Percentiles rank a stretch among this genome's conserved stretches.
Evolutionary conservation across 2,888 invertebrate species (phyloP).

Genomic region (Aporophyla nigra): DNA sequence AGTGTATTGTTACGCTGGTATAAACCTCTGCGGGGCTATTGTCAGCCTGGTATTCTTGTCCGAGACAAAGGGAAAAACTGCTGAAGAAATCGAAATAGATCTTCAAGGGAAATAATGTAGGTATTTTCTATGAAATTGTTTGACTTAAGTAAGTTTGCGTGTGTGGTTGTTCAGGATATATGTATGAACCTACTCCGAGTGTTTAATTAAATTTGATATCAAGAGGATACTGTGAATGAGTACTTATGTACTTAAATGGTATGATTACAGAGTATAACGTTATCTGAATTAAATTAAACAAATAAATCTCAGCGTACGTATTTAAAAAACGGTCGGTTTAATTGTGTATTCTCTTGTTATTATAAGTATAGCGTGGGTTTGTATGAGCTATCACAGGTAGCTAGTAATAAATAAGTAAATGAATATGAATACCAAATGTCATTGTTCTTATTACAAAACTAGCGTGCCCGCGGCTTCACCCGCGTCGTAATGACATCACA

Average conservation of each 20-base stretch:
- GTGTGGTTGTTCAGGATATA: not conserved
- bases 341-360: conserved; percentile 17
- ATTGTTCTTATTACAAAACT: not conserved
- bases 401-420: not conserved
- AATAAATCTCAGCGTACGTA: not conserved
- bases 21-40: conserved; percentile 75
- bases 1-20: conserved; percentile 76
- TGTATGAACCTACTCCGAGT: not conserved
- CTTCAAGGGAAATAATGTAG: conserved; percentile 47
- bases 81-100: conserved; percentile 75
- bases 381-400: not conserved
- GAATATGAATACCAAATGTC: not conserved
- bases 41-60: conserved; percentile 76
- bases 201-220: conserved; percentile 1
- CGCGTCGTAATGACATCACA: not conserved
- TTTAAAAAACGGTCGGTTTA: not conserved
- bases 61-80: conserved; percentile 78
- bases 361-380: not conserved
- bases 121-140: not conserved
- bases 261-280: conserved; percentile 4
- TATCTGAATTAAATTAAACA: not conserved
- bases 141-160: not conserved
- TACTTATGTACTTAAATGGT: not conserved
- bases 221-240: not conserved
- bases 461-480: not conserved